Evolutionary conservation across 1,140 invertebrate species (phyloP), one percentile per base, ranked within the genome.

Genomic region (Wasmannia auropunctata): DNA sequence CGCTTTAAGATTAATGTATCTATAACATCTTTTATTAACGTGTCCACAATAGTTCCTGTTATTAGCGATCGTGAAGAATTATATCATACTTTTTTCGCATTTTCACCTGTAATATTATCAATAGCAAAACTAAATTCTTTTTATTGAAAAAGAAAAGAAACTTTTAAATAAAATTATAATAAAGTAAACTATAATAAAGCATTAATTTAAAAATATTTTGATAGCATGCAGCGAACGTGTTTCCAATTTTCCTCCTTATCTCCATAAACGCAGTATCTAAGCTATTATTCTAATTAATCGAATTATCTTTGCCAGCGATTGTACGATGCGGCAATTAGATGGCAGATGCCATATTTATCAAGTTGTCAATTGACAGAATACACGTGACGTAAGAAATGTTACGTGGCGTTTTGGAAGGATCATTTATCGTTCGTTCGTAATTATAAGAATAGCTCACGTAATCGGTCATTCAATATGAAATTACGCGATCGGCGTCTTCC

Each of bases 391-490:
- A 72, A 70, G 43, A 37, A 25, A 11, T n/a, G 34, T 80, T 80
- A 80, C 63, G 46, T 49, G 63, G 34, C 25, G 25, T 51, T 56
- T 81, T 58, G 34, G 14, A 58, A 14, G 16, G 54, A n/a, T 25
- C 67, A 69, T 58, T 83, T 83, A 83, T 83, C 37, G 40, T n/a
- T 58, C 28, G 49, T 16, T 2, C 22, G 19, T 74, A 74, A 83
- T 83, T 83, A 74, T 34, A 54, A n/a, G 65, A 46, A 40, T 40
- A 43, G 51, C 43, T 74, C 37, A 58, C 67, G 49, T 81, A 81
- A 83, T 83, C 67, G 69, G 65, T 60, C 37, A 72, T 49, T 65
- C 28, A 46, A 74, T 40, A 31, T 58, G 40, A n/a, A 83, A 83
- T 83, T 74, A 74, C 28, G 51, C 65, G 65, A 72, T 31, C 37